Evolutionary conservation across 2,888 invertebrate genomes (phyloP).

Genomic region (Papilio demoleus): DNA sequence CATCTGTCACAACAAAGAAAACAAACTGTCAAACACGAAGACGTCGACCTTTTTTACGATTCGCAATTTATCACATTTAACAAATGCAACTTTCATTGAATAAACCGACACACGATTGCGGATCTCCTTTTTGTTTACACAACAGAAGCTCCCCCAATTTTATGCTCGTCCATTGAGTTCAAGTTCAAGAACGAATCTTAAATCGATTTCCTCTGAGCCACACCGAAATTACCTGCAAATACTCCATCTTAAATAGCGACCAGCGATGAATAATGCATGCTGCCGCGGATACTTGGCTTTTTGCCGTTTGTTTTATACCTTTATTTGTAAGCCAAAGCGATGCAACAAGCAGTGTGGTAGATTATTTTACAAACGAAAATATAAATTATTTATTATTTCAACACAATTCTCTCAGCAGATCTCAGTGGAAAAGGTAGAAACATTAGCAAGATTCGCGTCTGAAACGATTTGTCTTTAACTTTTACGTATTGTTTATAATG

Average conservation of each 20-base stretch:
- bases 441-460: background rate
- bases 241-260: constrained; percentile 35
- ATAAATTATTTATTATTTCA: constrained; percentile 40
- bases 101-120: constrained; percentile 25
- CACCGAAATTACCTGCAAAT: constrained; percentile 47
- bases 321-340: constrained; percentile 35
- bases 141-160: constrained; percentile 29
- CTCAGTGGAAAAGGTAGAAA: background rate
- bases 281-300: constrained; percentile 14
- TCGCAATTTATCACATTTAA: constrained; percentile 28
- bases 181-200: constrained; percentile 50
- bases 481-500: background rate
- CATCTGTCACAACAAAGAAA: constrained; percentile 4
- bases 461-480: constrained; percentile 21
- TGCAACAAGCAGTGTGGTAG: constrained; percentile 27
- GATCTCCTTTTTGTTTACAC: constrained; percentile 22
- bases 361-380: constrained; percentile 23
- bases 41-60: constrained; percentile 5
- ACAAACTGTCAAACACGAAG: constrained; percentile 31
- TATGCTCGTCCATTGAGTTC: constrained; percentile 47
- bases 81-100: constrained; percentile 37
- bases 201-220: constrained; percentile 48
- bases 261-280: constrained; percentile 36
- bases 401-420: constrained; percentile 14
- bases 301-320: constrained; percentile 30